These are phyloP conservation scores for Zonotrichia albicollis DNA, from an alignment of 2,797 vertebrate genomes.

Conservation along the genomic window DNA sequence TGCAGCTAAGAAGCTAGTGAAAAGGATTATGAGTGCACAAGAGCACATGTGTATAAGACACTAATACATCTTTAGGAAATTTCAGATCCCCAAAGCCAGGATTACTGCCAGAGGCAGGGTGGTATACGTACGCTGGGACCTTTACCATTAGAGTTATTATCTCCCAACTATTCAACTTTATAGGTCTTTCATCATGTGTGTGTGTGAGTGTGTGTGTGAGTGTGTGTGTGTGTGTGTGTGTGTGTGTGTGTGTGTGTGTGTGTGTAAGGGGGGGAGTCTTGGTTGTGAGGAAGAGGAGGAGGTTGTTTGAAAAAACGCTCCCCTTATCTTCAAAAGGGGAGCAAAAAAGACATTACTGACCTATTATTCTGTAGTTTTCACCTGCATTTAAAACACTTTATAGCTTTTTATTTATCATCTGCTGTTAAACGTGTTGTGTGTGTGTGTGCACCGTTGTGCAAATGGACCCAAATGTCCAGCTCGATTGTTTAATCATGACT, in stretches of 20 bases:
- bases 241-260: not conserved
- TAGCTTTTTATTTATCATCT: not conserved
- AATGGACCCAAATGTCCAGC: not conserved
- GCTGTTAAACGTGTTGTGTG: not conserved
- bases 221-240: not conserved
- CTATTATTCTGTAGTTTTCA: conserved; percentile 40
- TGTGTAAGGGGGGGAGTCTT: too few relatives aligned
- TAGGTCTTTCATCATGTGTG: conserved; percentile 77
- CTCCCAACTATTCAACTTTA: conserved; percentile 80
- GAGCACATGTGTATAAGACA: conserved; percentile 91
- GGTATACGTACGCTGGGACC: conserved; percentile 75
- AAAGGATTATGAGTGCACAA: conserved; percentile 87
- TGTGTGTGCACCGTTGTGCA: not conserved
- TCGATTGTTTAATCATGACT: not conserved
- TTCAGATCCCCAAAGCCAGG: conserved; percentile 87
- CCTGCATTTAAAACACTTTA: conserved; percentile 44
- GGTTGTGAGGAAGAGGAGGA: not conserved
- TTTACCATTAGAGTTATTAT: conserved; percentile 82
- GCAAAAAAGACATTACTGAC: conserved; percentile 40
- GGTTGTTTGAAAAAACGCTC: not conserved
- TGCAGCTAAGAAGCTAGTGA: conserved; percentile 88
- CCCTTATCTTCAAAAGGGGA: conserved; percentile 11
- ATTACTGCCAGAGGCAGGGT: conserved; percentile 84
- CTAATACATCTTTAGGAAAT: conserved; percentile 93
- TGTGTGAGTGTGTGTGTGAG: not conserved